Base-by-base conservation (phyloP, 2,113 vertebrate genomes). In the Pygoscelis adeliae region DNA sequence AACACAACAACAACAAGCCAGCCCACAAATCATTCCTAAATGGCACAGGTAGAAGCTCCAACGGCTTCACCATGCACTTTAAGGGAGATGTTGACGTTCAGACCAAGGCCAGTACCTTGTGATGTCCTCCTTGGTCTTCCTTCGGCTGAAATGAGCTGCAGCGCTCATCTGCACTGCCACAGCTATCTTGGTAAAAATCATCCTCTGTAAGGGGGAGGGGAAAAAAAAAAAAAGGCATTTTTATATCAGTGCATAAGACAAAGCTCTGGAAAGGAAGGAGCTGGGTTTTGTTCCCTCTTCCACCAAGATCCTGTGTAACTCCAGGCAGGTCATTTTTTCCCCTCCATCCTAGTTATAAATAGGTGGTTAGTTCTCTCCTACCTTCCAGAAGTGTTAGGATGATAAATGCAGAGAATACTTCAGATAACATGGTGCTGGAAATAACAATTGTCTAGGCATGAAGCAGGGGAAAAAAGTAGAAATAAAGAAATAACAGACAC, bases 61-160 rank as follows among this genome's bases (percentile, higher is more conserved):
- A 38, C 49, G 21, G 34, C 27, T 96, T 86, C 47, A 52, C 18
- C 4, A 0, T 74, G 80, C 23, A 22, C 55, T 97, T 94, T 79
- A 93, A 95, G 42, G 15, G 78, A 97, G 87, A 87, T 65, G 74
- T 84, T 96, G 76, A 83, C 26, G 30, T 94, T 38, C 59, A 94
- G 66, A 95, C 79, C 94, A 97, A 96, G 74, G 80, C 70, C 82
- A 84, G 97, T 98, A 99, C 99, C 99, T 99, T 99, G 86, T 82
- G 84, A 63, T 94, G 87, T 56, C 79, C 95, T 96, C 83, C 98
- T 92, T 93, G 88, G 66, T 97, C 97, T 97, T 98, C 97, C 97
- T 98, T 98, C 62, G 80, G 95, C 59, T 70, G 25, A 71, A 76
- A 77, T 0, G 40, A 96, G 77, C 93, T 87, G 38, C 77, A 87